A percentile compares a stretch with the other conserved stretches of the same genome.
These are phyloP conservation scores for Isaurus tuberculatus DNA, from an alignment of 92 coral and sea anemone genomes.

Conservation along the genomic window DNA sequence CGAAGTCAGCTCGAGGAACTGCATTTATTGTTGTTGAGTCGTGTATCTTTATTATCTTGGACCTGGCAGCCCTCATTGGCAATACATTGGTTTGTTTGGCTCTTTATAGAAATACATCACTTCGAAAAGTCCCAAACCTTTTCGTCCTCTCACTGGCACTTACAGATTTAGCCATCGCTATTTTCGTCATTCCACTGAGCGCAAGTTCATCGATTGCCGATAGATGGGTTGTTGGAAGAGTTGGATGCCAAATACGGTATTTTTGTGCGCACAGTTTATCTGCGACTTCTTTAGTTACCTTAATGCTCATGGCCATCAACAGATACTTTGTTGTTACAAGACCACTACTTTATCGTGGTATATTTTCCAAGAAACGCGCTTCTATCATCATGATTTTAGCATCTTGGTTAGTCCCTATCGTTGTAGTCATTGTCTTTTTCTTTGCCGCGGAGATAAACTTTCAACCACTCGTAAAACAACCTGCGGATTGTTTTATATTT, in stretches of 20 bases:
- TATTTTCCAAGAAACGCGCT: slow-evolving; percentile 31
- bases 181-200: slow-evolving; percentile 26
- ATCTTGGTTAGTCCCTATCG: background rate
- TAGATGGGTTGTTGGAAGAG: slow-evolving; percentile 10
- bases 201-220: slow-evolving; percentile 20
- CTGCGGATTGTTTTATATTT: background rate
- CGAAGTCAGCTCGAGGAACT: background rate
- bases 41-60: slow-evolving; percentile 21
- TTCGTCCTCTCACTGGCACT: slow-evolving; percentile 37
- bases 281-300: slow-evolving; percentile 2
- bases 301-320: slow-evolving; percentile 35
- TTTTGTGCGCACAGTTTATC: background rate
- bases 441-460: background rate
- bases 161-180: slow-evolving; percentile 23
- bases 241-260: slow-evolving; percentile 14
- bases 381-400: background rate
- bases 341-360: background rate
- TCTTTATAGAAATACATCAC: slow-evolving; percentile 25
- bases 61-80: slow-evolving; percentile 15
- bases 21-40: slow-evolving; percentile 1
- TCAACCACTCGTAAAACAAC: background rate
- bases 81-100: slow-evolving; percentile 17
- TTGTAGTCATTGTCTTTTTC: background rate
- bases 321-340: slow-evolving; percentile 30
- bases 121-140: slow-evolving; percentile 18